A percentile compares a stretch with the other conserved stretches of the same genome.
Conservation (phyloP, 2,888 invertebrate species). For the Drosophila imparisetae region DNA sequence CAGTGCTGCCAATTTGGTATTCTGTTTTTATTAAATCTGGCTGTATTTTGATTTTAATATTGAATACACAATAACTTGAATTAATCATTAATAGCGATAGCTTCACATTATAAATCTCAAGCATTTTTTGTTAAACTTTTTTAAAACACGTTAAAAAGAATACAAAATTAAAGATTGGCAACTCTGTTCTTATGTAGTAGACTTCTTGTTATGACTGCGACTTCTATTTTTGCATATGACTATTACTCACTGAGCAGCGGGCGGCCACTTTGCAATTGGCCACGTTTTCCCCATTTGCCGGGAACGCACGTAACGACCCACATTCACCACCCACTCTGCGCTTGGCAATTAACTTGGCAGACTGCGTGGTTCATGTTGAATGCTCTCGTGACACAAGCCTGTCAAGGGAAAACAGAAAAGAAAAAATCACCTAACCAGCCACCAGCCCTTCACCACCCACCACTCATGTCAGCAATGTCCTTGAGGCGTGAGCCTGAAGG, state of each 20-base stretch:
- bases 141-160: neutral
- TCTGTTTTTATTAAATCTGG: neutral
- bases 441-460: constrained; percentile 1
- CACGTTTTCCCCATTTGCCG: constrained; percentile 54
- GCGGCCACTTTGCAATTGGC: constrained; percentile 44
- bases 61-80: neutral
- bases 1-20: neutral
- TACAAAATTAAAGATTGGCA: neutral
- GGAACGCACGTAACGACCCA: constrained; percentile 57
- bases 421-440: constrained; percentile 7
- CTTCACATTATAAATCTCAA: neutral
- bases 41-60: neutral
- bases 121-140: neutral
- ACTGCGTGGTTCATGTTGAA: constrained; percentile 59
- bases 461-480: constrained; percentile 55
- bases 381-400: constrained; percentile 47
- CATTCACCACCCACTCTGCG: constrained; percentile 38
- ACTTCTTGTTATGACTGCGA: constrained; percentile 31
- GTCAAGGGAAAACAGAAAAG: constrained; percentile 1
- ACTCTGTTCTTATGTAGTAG: constrained; percentile 5
- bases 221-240: constrained; percentile 47
- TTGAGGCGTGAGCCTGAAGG: constrained; percentile 57
- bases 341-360: constrained; percentile 66
- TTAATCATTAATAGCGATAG: neutral
- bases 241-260: constrained; percentile 1